Evolutionary conservation across 2,113 vertebrate species (phyloP), one percentile per base, ranked within the genome.

Genomic region (Odobenus rosmarus): DNA sequence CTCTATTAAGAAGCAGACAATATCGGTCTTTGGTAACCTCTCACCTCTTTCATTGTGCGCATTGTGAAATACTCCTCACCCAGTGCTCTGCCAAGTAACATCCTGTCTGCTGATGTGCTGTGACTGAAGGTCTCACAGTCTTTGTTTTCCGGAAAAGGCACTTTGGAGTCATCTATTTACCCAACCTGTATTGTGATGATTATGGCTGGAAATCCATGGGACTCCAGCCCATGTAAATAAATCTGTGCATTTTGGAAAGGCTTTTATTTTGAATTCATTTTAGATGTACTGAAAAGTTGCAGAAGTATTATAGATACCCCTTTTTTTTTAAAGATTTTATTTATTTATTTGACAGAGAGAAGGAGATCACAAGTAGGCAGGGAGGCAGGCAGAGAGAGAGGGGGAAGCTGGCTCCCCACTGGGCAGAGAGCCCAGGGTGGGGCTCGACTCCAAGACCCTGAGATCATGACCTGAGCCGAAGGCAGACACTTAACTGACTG

Each of bases 21-120:
- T 79, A 53, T 79, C 72, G 55, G 79, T 74, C 79, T 97, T 86
- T 79, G 87, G 82, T 74, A 46, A 42, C 71, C 36, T 90, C 77
- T 93, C 24, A 42, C 33, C 81, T 83, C 11, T 89, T 61, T 90
- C 61, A 31, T 33, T 92, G 46, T 55, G 95, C 23, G 23, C 36
- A 21, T 76, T 87, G 92, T 62, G 83, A 62, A 0, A 12, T 11
- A 13, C 10, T 26, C 36, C 24, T 55, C 42, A 77, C 74, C 5
- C 5, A 1, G 4, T 24, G 18, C 10, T 15, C 18, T 21, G 33
- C 85, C 88, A 36, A 61, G 3, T 24, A 67, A 21, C n/a, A 21
- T 42, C 64, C 55, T 13, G 11, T 33, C 81, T 84, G 74, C 74
- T 51, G 42, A 2, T n/a, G 42, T 49, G 16, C 19, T n/a, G 36